Evolutionary conservation across 2,888 invertebrate species (phyloP), one percentile per base, ranked within the genome.

Genomic region (Brachycybe producta): DNA sequence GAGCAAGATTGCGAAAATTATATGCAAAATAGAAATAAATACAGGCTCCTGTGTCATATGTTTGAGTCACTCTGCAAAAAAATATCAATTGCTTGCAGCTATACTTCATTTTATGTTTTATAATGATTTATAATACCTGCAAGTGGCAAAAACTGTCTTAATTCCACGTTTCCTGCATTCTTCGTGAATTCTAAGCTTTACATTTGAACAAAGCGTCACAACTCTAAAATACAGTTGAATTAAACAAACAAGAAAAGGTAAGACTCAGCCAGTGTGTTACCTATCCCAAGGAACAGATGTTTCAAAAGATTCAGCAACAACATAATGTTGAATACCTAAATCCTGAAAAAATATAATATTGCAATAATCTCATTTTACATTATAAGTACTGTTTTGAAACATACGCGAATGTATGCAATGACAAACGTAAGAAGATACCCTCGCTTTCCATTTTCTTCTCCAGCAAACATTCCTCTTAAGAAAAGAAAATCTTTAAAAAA

Each of bases 351-450:
- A 52, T 53, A 57, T 28, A 40, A 54, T 40, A n/a, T n/a, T 30
- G 46, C 36, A 21, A 27, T 21, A 47, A 49, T 26, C 57, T 42
- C 42, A 42, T 42, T 23, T 42, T 8, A 42, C 15, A 42, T 21
- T 21, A 13, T 13, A 21, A 42, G 8, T 13, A 13, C 17, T 8
- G 15, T 38, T 13, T 38, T 38, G 8, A 13, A 34, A 69, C 75
- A 77, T 64, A 91, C 91, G 69, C 97, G 76, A 36, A 98, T 80
- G 65, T 98, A 98, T 8, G 98, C 98, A 57, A 98, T 97, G 52
- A 95, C 91, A 66, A 95, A 98, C 0, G 98, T 98, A 39, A 98
- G 73, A 61, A 87, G 82, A 64, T 98, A 98, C 2, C 98, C 98
- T 34, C 91, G 76, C 65, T 90, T 84, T 0, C 98, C 97, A 62